Base-by-base conservation (phyloP, 2,797 vertebrate genomes). In the Peromyscus attwateri region DNA sequence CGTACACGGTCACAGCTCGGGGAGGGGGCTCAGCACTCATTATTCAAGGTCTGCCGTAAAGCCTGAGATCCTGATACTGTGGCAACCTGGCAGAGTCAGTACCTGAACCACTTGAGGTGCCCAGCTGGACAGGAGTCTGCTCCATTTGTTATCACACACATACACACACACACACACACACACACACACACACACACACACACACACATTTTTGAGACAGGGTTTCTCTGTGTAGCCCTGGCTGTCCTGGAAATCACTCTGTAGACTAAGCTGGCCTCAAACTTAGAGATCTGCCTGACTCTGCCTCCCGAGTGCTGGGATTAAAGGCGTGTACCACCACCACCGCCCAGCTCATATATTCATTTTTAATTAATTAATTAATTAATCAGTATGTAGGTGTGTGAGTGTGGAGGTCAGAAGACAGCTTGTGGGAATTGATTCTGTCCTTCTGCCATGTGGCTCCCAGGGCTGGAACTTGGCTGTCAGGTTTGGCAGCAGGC, bases 1-100 rank as follows among this genome's bases (percentile, higher is more conserved):
- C 0, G 5, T 71, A 21, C 43, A 55, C 17, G 6, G 12, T 62
- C 79, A 62, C 11, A n/a, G 57, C 87, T 5, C 1, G 37, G 9
- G 19, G 8, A n/a, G 31, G 6, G n/a, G 19, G 7, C 2, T 0
- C 0, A 4, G 57, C 49, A 43, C 66, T 88, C 27, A 12, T 21
- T 25, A 49, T 0, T 1, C 27, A 60, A 57, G 9, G 25, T 19
- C 82, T 88, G 37, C 57, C 11, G 13, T 31, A 11, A 34, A 46
- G 25, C 68, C 75, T 31, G 12, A 43, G 57, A 66, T n/a, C 46
- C 57, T 25, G 3, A 25, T 25, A 34, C 84, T 37, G 2, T 6
- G 25, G 34, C 37, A 71, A 27, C 34, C 68, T 49, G 3, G 70
- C 23, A 55, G 64, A 68, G 89, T 71, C 66, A 2, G 12, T 83